A percentile compares a stretch with the other conserved stretches of the same genome.
Evolutionary conservation across 1,140 invertebrate species (phyloP).

Genomic region (Meloidogyne hapla): DNA sequence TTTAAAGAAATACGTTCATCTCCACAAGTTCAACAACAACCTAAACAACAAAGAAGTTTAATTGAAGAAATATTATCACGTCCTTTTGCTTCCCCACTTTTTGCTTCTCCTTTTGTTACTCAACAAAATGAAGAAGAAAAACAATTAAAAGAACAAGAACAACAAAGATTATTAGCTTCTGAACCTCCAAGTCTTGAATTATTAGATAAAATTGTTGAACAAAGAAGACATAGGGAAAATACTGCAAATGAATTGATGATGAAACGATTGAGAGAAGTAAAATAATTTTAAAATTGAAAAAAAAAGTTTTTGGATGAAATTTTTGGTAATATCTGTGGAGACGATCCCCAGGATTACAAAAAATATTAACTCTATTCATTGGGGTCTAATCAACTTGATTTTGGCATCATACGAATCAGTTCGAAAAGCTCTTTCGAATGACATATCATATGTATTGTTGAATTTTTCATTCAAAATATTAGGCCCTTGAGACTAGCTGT

Average conservation of each 20-base stretch:
- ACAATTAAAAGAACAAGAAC: background rate
- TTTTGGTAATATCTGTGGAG: too few species aligned
- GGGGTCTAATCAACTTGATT: too few species aligned
- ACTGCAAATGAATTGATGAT: background rate
- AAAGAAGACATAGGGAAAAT: conserved; percentile 17
- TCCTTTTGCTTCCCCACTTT: background rate
- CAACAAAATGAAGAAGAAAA: conserved; percentile 1
- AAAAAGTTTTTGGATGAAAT: background rate
- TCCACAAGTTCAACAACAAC: background rate
- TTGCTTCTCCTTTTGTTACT: background rate
- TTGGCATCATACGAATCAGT: too few species aligned
- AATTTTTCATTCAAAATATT: too few species aligned
- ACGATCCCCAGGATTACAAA: too few species aligned
- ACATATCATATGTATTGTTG: too few species aligned
- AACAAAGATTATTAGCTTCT: background rate
- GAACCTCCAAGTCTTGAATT: conserved; percentile 28
- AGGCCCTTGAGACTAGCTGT: too few species aligned
- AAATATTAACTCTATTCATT: too few species aligned
- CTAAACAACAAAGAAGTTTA: conserved; percentile 15
- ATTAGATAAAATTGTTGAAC: conserved; percentile 22
- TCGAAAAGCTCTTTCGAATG: too few species aligned
- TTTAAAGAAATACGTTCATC: background rate
- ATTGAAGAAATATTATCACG: background rate
- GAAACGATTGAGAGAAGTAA: background rate
- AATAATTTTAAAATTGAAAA: background rate